phyloP scores from a whole-genome alignment of 2,888 invertebrate genomes.

The Cheilosia soror region DNA sequence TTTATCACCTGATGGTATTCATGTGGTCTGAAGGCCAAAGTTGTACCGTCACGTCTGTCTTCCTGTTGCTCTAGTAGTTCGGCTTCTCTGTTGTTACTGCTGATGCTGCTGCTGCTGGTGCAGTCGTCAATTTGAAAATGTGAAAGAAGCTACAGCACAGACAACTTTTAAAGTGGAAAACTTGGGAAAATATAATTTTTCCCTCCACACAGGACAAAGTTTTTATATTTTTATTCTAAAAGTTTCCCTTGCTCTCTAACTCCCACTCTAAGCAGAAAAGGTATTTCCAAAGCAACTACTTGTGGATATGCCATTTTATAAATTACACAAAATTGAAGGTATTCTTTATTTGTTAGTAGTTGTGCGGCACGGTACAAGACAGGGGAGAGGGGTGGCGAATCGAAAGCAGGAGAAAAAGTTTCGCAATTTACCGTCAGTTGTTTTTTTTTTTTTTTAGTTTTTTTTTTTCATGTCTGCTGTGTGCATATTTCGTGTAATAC shows the following conservation, averaged over 20 bases:
- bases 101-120: conserved; percentile 14
- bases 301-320: conserved; percentile 76
- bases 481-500: conserved; percentile 62
- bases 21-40: conserved; percentile 67
- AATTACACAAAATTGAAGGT: conserved; percentile 75
- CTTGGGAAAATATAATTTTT: conserved; percentile 73
- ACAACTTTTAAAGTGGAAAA: conserved; percentile 75
- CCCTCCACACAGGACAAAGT: conserved; percentile 54
- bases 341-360: conserved; percentile 71
- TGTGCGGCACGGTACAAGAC: conserved; percentile 1
- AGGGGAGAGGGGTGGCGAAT: not conserved
- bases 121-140: conserved; percentile 67
- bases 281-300: conserved; percentile 70
- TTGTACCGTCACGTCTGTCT: conserved; percentile 41
- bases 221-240: conserved; percentile 61
- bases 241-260: conserved; percentile 48
- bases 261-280: conserved; percentile 26
- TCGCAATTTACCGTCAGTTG: conserved; percentile 62
- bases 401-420: conserved; percentile 54
- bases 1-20: conserved; percentile 72
- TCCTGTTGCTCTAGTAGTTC: conserved; percentile 57
- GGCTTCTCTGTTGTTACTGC: not conserved
- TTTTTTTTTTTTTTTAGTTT: not conserved
- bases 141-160: conserved; percentile 55
- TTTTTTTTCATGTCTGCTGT: conserved; percentile 45